Evolutionary conservation across 2,888 invertebrate genomes (phyloP), one percentile per base, ranked within the genome.

Genomic region (Apotomis betuletana): DNA sequence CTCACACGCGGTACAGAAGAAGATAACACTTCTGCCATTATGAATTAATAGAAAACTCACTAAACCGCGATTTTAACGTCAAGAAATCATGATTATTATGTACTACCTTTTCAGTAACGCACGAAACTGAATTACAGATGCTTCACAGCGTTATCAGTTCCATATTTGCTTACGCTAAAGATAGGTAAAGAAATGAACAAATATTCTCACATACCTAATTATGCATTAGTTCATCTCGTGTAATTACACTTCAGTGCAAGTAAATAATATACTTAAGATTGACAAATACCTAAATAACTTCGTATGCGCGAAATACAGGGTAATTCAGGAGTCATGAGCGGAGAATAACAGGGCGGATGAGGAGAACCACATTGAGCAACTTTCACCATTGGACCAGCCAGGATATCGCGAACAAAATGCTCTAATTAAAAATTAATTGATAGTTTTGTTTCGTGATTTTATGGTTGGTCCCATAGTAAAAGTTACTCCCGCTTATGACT

Each of bases 151-250:
- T 67, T 74, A 74, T 74, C 69, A 72, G 73, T 74, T 71, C 73
- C 68, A 69, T 81, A 80, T 83, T 83, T 83, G 27, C 27, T 27
- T 27, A 77, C 77, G 57, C 76, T 70, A 46, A 60, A 79, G 82
- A 82, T 81, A 80, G 71, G 68, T 71, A 60, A 70, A 71, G 72
- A 74, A 74, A 76, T 76, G 72, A 68, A 77, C 75, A 81, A 83
- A 83, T 79, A 81, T 36, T 67, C 59, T 41, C n/a, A 38, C 57
- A 63, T 64, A 65, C 70, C 61, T 70, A 64, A 55, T 65, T 62
- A 57, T 67, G 60, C 52, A 60, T 71, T 55, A 70, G 41, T 65
- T 65, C 44, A 44, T 54, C 65, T n/a, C 52, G 12, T 64, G 51
- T 38, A 51, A 44, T 61, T 70, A 62, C 57, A 52, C 52, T 63